Conservation (phyloP, 2,797 vertebrate species). For the Lagodon rhomboides region DNA sequence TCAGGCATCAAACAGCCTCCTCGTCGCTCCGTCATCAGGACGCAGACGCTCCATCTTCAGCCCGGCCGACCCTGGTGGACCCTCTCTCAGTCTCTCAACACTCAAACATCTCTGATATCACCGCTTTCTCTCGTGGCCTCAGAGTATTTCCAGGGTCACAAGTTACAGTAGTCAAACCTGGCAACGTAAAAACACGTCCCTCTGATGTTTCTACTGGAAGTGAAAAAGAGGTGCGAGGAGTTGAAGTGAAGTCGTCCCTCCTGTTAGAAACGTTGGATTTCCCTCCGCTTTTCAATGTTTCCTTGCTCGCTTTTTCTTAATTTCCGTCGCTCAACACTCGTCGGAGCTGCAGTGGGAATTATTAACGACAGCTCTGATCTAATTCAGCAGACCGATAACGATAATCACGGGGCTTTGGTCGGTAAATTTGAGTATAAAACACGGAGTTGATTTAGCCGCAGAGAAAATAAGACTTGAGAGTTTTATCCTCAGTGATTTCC, state of each 20-base stretch:
- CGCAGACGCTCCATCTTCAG: background rate
- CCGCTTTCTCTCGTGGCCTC: background rate
- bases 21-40: background rate
- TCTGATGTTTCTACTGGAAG: background rate
- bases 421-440: background rate
- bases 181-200: background rate
- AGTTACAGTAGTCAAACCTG: conserved; percentile 4
- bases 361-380: background rate
- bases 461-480: background rate
- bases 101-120: background rate
- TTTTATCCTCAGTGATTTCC: background rate
- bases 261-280: background rate
- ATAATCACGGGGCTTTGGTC: background rate
- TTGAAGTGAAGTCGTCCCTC: no score
- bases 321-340: background rate
- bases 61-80: conserved; percentile 8
- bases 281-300: no score
- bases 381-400: background rate
- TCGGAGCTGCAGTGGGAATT: background rate
- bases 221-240: background rate
- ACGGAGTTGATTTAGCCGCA: background rate
- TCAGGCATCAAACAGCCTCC: conserved; percentile 18
- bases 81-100: background rate
- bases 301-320: background rate
- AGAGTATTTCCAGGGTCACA: background rate